Conservation (phyloP, 2,888 invertebrate genomes). For the Drosophila suboccidentalis region DNA sequence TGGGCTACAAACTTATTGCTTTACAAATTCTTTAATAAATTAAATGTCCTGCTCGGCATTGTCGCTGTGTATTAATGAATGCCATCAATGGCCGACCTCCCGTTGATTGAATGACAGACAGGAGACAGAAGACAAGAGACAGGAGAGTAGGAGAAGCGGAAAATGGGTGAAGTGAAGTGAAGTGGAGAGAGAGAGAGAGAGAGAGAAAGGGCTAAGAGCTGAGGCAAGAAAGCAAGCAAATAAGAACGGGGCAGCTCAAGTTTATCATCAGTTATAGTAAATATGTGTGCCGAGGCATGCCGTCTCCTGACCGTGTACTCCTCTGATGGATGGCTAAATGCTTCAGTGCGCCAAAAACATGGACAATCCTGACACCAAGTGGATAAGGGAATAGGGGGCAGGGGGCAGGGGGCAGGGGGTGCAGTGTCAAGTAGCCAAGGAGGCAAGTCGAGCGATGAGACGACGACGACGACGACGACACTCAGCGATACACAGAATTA, state of each 20-base stretch:
- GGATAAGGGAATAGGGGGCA: background rate
- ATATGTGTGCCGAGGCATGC: slow-evolving; percentile 30
- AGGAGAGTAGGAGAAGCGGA: background rate
- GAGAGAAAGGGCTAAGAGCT: slow-evolving; percentile 13
- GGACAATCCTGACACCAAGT: slow-evolving; percentile 48
- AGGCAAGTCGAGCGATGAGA: slow-evolving; percentile 7
- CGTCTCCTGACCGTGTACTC: slow-evolving; percentile 13
- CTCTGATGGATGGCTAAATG: slow-evolving; percentile 73
- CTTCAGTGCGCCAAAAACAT: slow-evolving; percentile 57
- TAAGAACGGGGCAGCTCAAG: slow-evolving; percentile 41
- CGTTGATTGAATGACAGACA: slow-evolving; percentile 43
- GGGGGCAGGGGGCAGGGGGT: background rate
- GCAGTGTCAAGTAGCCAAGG: slow-evolving; percentile 52
- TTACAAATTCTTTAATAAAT: slow-evolving; percentile 81
- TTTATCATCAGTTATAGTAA: slow-evolving; percentile 65
- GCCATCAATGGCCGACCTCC: slow-evolving; percentile 48
- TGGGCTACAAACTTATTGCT: slow-evolving; percentile 72
- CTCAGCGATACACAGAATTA: slow-evolving; percentile 59
- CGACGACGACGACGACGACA: background rate
- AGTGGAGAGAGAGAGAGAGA: no score
- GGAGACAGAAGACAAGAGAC: background rate
- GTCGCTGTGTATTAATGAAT: slow-evolving; percentile 42
- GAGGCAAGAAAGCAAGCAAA: background rate
- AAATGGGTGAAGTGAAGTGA: background rate
- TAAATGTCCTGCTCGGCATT: slow-evolving; percentile 65